Evolutionary conservation across 1,140 invertebrate genomes (phyloP), one percentile per base, ranked within the genome.

Genomic region (Dermatophagoides farinae): DNA sequence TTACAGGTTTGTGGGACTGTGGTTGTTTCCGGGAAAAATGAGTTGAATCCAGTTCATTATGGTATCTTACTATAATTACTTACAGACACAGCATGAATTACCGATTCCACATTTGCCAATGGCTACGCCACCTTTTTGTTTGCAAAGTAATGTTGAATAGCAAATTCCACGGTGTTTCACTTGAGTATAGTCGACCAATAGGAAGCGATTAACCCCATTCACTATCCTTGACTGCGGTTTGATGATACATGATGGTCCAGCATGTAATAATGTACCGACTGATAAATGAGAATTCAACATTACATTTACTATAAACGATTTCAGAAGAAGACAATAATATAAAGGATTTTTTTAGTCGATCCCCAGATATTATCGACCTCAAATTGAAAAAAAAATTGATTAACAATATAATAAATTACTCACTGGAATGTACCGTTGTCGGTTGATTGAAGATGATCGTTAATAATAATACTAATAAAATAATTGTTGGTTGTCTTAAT

Each of bases 61-160:
- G 12, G 43, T 22, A 57, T n/a, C 39, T 22, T 4, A 4, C 23
- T 12, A 38, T 52, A 4, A 49, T 55, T 37, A 67, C 66, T 66
- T 43, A 67, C 66, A 67, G 47, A 67, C 60, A 50, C 67, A 68
- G 43, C 67, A 68, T 14, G 66, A 66, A 52, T 63, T 60, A 37
- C 43, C 39, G 1, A 50, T 20, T 57, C 59, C 59, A 61, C 67
- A 68, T 49, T 60, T 52, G 1, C 67, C 67, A 50, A 67, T 67
- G 5, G 67, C 62, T 11, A 65, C 62, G 4, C 67, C 67, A 20
- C 64, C 65, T 10, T 63, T 25, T 38, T 62, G 50, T 22, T 64
- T 46, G 55, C 67, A 68, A 20, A 61, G 50, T 0, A 64, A 22
- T 12, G 64, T 57, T 1, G 65, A 62, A 53, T 68, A 66, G 40